phyloP scores from a whole-genome alignment of 2,888 invertebrate species.

The Zaprionus lineosus region DNA sequence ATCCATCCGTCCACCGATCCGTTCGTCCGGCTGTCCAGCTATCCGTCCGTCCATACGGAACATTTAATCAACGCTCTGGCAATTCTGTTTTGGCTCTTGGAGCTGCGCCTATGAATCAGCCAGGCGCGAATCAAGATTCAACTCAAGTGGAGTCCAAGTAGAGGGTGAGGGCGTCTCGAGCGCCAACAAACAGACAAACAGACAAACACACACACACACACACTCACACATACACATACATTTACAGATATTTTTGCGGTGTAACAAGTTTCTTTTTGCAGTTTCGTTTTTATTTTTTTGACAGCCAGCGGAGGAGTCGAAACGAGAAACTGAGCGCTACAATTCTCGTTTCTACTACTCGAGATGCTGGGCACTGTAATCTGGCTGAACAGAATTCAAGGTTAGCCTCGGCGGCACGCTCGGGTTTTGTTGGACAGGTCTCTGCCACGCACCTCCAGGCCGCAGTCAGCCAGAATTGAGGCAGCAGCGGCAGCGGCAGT shows the following conservation, averaged over 20 bases:
- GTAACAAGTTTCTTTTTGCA: conserved; percentile 67
- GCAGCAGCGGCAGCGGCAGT: no score
- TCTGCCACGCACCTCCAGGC: conserved; percentile 47
- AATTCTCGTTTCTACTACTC: conserved; percentile 69
- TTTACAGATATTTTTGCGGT: conserved; percentile 53
- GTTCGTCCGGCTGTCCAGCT: neutral
- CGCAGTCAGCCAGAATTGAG: no score
- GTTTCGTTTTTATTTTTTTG: conserved; percentile 19
- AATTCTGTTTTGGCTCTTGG: neutral
- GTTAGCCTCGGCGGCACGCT: conserved; percentile 68
- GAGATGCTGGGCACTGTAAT: conserved; percentile 48
- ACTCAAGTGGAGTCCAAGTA: conserved; percentile 42
- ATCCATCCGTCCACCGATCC: neutral
- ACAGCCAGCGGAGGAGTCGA: conserved; percentile 68
- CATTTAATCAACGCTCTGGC: conserved; percentile 54
- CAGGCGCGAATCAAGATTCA: conserved; percentile 47
- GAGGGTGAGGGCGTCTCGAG: conserved; percentile 54
- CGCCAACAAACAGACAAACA: conserved; percentile 37
- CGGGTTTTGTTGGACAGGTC: conserved; percentile 57
- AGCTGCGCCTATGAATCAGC: conserved; percentile 66
- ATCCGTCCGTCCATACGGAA: conserved; percentile 6
- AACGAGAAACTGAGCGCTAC: conserved; percentile 30
- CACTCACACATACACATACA: conserved; percentile 29
- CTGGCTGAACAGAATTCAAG: conserved; percentile 59
- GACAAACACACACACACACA: conserved; percentile 25